A percentile compares a stretch with the other conserved stretches of the same genome.
Conservation (phyloP, 2,888 invertebrate species). For the Ametastegia equiseti region DNA sequence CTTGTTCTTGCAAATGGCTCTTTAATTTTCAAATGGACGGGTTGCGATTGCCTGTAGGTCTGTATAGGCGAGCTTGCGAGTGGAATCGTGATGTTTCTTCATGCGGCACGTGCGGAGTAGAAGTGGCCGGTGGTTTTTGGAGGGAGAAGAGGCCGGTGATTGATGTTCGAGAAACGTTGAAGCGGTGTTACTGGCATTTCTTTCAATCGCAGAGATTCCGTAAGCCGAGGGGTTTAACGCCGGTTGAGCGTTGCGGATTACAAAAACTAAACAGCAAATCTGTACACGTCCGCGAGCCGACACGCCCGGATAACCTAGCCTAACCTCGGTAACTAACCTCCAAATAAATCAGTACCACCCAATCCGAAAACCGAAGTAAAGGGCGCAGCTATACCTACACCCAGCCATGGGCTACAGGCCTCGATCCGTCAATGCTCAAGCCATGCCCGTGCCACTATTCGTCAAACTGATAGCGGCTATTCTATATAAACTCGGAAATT, state of each 20-base stretch:
- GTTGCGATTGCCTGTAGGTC: conserved; percentile 5
- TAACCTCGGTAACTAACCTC: conserved; percentile 52
- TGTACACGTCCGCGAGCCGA: conserved; percentile 52
- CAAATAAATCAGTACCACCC: conserved; percentile 51
- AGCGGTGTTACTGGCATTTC: conserved; percentile 43
- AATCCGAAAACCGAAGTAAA: conserved; percentile 40
- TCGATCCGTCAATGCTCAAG: conserved; percentile 64
- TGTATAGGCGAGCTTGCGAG: neutral
- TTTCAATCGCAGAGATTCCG: conserved; percentile 47
- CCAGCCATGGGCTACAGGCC: conserved; percentile 42
- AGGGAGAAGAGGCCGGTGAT: too few relatives aligned
- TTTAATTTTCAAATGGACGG: conserved; percentile 29
- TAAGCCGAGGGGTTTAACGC: conserved; percentile 40
- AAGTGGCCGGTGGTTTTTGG: conserved; percentile 1
- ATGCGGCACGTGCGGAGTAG: neutral
- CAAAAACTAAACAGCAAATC: conserved; percentile 52
- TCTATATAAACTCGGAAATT: conserved; percentile 20
- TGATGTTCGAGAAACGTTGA: conserved; percentile 36
- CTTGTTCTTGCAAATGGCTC: neutral
- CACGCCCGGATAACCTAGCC: conserved; percentile 54
- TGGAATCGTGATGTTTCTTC: conserved; percentile 17
- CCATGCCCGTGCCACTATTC: conserved; percentile 61
- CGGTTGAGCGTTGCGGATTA: conserved; percentile 39
- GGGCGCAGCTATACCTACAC: conserved; percentile 25
- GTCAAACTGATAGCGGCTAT: conserved; percentile 64